These are phyloP conservation scores for Sapajus apella DNA, from an alignment of 2,113 vertebrate genomes.

Conservation along the genomic window DNA sequence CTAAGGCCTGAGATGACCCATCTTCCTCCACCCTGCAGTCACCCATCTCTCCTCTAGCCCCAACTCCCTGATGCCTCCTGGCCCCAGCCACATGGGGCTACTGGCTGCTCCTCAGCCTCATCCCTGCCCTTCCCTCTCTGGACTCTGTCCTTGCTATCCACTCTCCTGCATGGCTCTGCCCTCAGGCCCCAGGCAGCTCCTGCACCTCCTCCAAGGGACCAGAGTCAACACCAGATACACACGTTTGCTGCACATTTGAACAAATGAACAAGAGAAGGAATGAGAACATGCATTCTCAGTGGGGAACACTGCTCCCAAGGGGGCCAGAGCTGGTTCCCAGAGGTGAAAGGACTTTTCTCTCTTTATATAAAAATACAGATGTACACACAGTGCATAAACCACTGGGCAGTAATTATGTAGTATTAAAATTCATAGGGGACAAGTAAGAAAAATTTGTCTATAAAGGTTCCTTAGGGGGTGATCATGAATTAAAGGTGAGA, in stretches of 20 bases:
- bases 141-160: background rate
- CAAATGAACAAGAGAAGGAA: background rate
- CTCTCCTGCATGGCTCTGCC: background rate
- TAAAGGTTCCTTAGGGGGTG: background rate
- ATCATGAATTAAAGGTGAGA: background rate
- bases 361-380: background rate
- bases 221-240: background rate
- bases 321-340: background rate
- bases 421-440: background rate
- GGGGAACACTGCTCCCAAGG: accelerated
- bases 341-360: background rate
- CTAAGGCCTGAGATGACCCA: accelerated
- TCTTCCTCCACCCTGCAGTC: background rate
- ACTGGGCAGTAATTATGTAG: accelerated
- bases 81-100: background rate
- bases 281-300: too few relatives aligned
- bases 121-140: background rate
- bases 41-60: background rate
- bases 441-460: background rate
- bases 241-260: background rate
- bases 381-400: background rate
- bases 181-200: too few relatives aligned
- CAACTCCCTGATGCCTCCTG: accelerated
- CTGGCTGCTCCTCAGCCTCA: background rate
- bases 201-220: background rate